Evolutionary conservation across 2,797 vertebrate species (phyloP).

Genomic region (Cuniculus paca): DNA sequence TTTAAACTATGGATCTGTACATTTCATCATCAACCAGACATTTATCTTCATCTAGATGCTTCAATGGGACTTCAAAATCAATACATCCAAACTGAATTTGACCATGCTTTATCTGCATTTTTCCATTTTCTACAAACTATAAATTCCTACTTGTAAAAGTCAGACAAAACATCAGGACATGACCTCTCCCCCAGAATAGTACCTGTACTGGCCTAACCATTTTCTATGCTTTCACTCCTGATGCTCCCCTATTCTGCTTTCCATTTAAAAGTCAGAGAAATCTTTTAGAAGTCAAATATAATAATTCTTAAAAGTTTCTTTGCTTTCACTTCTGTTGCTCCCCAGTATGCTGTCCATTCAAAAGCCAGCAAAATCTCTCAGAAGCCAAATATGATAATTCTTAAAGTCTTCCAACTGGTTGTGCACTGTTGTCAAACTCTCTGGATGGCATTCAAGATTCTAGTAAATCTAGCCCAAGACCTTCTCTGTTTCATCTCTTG

Average conservation of each 20-base stretch:
- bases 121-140: not conserved
- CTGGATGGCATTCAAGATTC: not conserved
- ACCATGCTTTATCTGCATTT: not conserved
- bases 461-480: not conserved
- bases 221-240: not conserved
- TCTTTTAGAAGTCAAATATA: not conserved
- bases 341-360: not conserved
- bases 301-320: not conserved
- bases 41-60: not conserved
- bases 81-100: not conserved
- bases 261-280: not conserved
- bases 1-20: not conserved
- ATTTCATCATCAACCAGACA: not conserved
- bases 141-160: not conserved
- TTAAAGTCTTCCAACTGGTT: not conserved
- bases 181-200: not conserved
- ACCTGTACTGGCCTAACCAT: not conserved
- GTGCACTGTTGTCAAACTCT: not conserved
- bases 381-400: constrained; percentile 13
- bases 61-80: not conserved
- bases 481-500: not conserved
- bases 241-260: not conserved
- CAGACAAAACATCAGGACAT: not conserved
- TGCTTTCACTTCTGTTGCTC: not conserved
- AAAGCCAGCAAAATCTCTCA: not conserved